Percentiles rank a stretch among this genome's conserved stretches.
Conservation (phyloP, 2,797 vertebrate species). For the Betta splendens region DNA sequence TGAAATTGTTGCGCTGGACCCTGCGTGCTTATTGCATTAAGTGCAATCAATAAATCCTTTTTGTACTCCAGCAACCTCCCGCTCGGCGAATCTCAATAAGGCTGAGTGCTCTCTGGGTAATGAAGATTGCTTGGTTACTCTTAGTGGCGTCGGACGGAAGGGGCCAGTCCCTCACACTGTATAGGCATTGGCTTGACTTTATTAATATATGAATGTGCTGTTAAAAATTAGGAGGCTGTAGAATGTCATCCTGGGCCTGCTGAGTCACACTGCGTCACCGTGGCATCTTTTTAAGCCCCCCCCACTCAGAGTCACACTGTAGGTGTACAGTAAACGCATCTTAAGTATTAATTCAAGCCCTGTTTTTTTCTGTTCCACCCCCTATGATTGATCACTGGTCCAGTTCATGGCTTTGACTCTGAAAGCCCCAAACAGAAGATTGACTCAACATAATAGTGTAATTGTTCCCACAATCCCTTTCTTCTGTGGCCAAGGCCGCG, state of each 20-base stretch:
- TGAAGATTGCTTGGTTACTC: conserved; percentile 82
- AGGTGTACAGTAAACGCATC: background rate
- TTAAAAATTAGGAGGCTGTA: conserved; percentile 32
- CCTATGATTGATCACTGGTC: background rate
- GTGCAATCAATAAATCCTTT: conserved; percentile 85
- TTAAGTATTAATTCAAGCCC: background rate
- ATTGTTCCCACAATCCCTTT: conserved; percentile 28
- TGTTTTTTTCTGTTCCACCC: background rate
- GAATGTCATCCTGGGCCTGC: conserved; percentile 32
- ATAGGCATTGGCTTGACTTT: conserved; percentile 52
- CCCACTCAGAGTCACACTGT: conserved; percentile 20
- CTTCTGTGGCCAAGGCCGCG: background rate
- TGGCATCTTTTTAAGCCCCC: conserved; percentile 19
- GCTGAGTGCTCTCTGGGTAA: conserved; percentile 82
- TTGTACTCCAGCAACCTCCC: conserved; percentile 67
- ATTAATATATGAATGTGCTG: conserved; percentile 45
- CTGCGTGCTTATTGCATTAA: conserved; percentile 84
- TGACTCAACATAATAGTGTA: conserved; percentile 25
- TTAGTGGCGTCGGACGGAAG: conserved; percentile 57
- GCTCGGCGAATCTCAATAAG: conserved; percentile 80
- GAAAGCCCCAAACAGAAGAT: conserved; percentile 22
- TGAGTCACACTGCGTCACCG: conserved; percentile 36
- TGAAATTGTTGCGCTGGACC: conserved; percentile 78
- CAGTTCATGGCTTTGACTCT: conserved; percentile 14
- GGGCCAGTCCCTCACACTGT: conserved; percentile 37